These are phyloP conservation scores for Sinonovacula constricta DNA, from an alignment of 1,140 invertebrate genomes.

Conservation along the genomic window DNA sequence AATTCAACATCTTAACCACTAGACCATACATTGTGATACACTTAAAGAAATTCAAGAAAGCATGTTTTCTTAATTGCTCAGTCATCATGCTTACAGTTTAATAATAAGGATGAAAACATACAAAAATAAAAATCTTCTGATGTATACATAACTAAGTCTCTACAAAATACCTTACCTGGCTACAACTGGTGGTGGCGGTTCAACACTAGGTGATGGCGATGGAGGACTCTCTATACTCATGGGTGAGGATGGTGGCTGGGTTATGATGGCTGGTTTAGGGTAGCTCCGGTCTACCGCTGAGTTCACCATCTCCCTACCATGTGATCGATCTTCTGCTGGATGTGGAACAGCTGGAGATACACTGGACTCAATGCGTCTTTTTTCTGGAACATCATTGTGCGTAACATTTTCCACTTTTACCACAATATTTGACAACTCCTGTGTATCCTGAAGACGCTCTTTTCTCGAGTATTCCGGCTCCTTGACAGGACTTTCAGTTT, in stretches of 20 bases:
- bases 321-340: not conserved
- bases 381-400: constrained; percentile 34
- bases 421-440: constrained; percentile 63
- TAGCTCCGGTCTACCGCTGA: not conserved
- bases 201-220: too few species aligned
- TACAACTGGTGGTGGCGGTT: too few species aligned
- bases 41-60: too few species aligned
- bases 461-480: constrained; percentile 43
- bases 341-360: not conserved
- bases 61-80: too few species aligned
- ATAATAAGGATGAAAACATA: too few species aligned
- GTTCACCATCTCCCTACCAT: not conserved
- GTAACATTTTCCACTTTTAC: constrained; percentile 64
- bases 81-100: too few species aligned
- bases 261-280: not conserved
- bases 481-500: constrained; percentile 35
- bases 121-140: too few species aligned
- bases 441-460: constrained; percentile 31
- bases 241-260: not conserved
- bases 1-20: too few species aligned
- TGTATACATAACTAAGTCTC: too few species aligned
- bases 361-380: not conserved
- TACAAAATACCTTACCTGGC: too few species aligned
- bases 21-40: too few species aligned
- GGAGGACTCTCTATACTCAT: not conserved